Percentiles rank a stretch among this genome's conserved stretches.
Conservation (phyloP, 2,888 invertebrate genomes). For the Hofmannophila pseudospretella region DNA sequence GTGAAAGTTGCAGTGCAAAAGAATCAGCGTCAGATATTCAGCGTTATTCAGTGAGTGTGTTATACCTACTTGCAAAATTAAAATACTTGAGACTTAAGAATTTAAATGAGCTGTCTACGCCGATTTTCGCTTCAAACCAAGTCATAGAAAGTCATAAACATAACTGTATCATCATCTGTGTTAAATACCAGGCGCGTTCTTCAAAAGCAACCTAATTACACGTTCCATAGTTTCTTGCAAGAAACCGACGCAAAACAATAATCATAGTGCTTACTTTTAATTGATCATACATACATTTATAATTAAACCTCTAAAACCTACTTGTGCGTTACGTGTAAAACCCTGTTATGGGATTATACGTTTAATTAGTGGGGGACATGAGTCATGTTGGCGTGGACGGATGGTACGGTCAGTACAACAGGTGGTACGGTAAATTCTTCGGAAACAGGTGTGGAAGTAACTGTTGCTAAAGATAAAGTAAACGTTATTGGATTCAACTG, state of each 20-base stretch:
- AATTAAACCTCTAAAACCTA: constrained; percentile 29
- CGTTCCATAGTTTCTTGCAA: constrained; percentile 22
- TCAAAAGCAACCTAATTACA: constrained; percentile 22
- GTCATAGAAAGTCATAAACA: constrained; percentile 5
- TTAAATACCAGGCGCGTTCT: constrained; percentile 22
- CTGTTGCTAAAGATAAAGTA: constrained; percentile 35
- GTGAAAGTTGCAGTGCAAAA: too few relatives aligned
- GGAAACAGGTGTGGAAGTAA: constrained; percentile 32
- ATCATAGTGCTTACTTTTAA: constrained; percentile 34
- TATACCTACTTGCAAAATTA: too few relatives aligned
- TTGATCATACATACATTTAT: constrained; percentile 33
- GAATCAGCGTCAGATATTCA: too few relatives aligned
- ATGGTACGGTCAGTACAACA: constrained; percentile 40
- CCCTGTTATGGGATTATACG: constrained; percentile 16
- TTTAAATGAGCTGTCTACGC: too few relatives aligned
- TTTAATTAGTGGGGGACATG: constrained; percentile 18
- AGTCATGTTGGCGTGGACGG: constrained; percentile 12
- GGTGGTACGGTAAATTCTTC: constrained; percentile 43
- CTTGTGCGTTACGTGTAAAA: constrained; percentile 25
- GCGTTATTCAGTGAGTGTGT: too few relatives aligned
- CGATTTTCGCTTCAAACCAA: not conserved
- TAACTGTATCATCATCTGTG: constrained; percentile 10
- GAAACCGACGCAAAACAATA: constrained; percentile 22
- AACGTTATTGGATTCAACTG: not conserved
- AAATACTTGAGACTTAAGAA: too few relatives aligned